Conservation (phyloP, 2,113 vertebrate genomes). For the Rhinoderma darwinii region DNA sequence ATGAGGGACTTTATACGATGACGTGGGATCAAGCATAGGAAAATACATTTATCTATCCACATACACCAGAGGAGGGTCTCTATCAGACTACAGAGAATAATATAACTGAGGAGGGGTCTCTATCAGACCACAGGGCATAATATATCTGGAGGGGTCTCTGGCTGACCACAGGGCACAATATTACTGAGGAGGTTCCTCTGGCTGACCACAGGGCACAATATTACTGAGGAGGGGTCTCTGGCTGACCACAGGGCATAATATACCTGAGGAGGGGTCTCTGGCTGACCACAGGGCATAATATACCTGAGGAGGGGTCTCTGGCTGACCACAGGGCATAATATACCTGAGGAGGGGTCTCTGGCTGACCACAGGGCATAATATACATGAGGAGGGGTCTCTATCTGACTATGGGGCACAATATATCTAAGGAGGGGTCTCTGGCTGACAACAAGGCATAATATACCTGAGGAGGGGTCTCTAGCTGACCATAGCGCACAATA, state of each 20-base stretch:
- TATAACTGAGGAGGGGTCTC: too few species aligned
- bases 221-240: neutral
- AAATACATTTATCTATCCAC: neutral
- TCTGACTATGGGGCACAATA: neutral
- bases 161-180: neutral
- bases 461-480: neutral
- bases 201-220: neutral
- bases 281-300: neutral
- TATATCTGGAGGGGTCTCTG: neutral
- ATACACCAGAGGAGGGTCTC: neutral
- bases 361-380: neutral
- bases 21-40: neutral
- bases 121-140: too few species aligned
- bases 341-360: neutral
- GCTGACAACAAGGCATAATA: neutral
- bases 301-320: neutral
- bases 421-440: neutral
- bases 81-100: too few species aligned
- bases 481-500: too few species aligned
- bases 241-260: neutral
- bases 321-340: neutral
- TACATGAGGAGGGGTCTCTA: neutral
- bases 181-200: neutral
- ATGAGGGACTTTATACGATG: neutral
- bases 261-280: neutral